Conservation (phyloP, 2,113 vertebrate genomes). For the Pedetes capensis region DNA sequence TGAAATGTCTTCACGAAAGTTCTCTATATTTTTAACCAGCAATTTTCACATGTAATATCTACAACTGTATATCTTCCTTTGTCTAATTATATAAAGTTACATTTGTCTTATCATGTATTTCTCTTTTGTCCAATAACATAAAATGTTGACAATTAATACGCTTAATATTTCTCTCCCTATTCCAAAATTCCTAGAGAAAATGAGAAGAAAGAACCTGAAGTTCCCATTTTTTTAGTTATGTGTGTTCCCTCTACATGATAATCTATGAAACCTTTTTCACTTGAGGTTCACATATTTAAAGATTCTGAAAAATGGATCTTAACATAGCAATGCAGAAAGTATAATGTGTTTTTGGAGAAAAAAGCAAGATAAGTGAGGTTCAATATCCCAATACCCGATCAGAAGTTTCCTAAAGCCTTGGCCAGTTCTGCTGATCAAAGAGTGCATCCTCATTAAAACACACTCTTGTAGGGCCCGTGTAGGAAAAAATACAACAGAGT, state of each 20-base stretch:
- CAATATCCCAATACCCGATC: neutral
- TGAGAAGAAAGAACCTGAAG: neutral
- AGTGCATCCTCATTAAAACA: neutral
- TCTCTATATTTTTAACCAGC: neutral
- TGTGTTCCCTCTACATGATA: neutral
- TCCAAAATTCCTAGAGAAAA: neutral
- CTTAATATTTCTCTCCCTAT: neutral
- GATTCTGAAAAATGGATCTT: neutral
- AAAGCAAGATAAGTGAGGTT: neutral
- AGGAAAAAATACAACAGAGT: neutral
- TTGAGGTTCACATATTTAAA: neutral
- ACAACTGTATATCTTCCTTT: neutral
- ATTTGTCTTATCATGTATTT: neutral
- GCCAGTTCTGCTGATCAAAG: neutral
- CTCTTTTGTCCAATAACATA: neutral
- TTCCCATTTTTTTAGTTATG: neutral
- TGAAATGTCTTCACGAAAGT: neutral
- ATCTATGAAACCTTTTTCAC: neutral
- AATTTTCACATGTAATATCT: neutral
- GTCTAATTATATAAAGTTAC: neutral
- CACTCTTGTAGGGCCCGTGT: neutral
- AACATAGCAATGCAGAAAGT: neutral
- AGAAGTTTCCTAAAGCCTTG: neutral
- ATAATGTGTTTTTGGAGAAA: neutral
- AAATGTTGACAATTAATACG: neutral